Percentiles rank a stretch among this genome's conserved stretches.
Conservation (phyloP, 2,113 vertebrate genomes). For the Elanoides forficatus region DNA sequence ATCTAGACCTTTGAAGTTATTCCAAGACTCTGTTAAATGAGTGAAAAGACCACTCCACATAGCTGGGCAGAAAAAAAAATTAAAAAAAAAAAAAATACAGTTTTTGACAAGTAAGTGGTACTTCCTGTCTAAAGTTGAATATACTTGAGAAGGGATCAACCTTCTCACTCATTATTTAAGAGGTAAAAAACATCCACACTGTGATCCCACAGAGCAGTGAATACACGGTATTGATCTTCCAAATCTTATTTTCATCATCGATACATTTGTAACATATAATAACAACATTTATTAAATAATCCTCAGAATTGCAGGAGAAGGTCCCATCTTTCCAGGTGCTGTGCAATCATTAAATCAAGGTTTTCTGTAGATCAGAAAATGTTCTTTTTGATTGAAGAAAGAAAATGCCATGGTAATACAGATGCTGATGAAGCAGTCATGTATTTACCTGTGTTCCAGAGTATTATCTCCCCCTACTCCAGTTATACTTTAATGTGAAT, state of each 20-base stretch:
- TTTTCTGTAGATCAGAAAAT: not conserved
- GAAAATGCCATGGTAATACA: not conserved
- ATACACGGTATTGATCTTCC: not conserved
- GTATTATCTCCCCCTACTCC: not conserved
- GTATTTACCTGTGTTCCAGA: not conserved
- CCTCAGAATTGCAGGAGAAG: not conserved
- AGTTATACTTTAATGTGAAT: not conserved
- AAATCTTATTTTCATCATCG: not conserved
- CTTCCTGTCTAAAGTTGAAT: not conserved
- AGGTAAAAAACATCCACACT: not conserved
- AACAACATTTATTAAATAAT: not conserved
- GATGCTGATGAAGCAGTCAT: not conserved
- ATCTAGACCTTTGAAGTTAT: constrained; percentile 94
- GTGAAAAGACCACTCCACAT: constrained; percentile 97
- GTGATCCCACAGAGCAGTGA: not conserved
- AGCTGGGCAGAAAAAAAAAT: constrained; percentile 59
- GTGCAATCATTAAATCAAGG: not conserved
- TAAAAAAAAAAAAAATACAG: fast-evolving
- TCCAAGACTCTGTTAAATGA: constrained; percentile 95
- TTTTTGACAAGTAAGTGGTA: not conserved
- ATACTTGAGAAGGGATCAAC: not conserved
- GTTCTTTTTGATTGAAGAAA: not conserved
- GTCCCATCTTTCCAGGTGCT: not conserved
- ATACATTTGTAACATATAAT: not conserved
- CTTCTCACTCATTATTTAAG: not conserved